A percentile compares a stretch with the other conserved stretches of the same genome.
These are phyloP conservation scores for Falco novaeseelandiae DNA, from an alignment of 2,797 vertebrate genomes.

Conservation along the genomic window DNA sequence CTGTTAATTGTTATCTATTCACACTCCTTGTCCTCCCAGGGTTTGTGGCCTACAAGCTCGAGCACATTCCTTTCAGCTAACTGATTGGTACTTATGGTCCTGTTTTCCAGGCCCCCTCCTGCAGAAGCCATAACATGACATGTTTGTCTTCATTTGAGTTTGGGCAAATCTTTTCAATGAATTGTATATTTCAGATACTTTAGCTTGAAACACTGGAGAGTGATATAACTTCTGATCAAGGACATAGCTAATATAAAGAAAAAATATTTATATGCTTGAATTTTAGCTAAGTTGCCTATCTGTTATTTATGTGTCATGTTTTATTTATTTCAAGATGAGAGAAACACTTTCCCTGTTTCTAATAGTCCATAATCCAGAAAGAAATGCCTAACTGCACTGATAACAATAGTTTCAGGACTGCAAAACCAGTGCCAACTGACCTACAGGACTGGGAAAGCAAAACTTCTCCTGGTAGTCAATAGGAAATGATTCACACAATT, in stretches of 20 bases:
- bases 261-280: not conserved
- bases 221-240: not conserved
- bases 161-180: not conserved
- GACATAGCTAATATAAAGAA: not conserved
- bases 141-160: not conserved
- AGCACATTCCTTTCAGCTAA: too few relatives aligned
- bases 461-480: not conserved
- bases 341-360: not conserved
- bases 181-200: not conserved
- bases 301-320: not conserved
- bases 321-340: not conserved
- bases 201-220: not conserved
- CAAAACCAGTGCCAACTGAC: not conserved
- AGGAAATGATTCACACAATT: not conserved
- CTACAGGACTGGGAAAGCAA: not conserved
- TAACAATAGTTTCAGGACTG: not conserved
- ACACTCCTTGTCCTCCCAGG: too few relatives aligned
- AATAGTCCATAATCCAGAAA: not conserved
- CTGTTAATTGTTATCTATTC: too few relatives aligned
- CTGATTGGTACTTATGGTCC: too few relatives aligned
- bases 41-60: too few relatives aligned
- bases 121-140: not conserved
- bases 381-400: not conserved
- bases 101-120: too few relatives aligned
- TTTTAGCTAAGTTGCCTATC: not conserved